Conservation (phyloP, 2,113 vertebrate species). For the Polypterus senegalus region DNA sequence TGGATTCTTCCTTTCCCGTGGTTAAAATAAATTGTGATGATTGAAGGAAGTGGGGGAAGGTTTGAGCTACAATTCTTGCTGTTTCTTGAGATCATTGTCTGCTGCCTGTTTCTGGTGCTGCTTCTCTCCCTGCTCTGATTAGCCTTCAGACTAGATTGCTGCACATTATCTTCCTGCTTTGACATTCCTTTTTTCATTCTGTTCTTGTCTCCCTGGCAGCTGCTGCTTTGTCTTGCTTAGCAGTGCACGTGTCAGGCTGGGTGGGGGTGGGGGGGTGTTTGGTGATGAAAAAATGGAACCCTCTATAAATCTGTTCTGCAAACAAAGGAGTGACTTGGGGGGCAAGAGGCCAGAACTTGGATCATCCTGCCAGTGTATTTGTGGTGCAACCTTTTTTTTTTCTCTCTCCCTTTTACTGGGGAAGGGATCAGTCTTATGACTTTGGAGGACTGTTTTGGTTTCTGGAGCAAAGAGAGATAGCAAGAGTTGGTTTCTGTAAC, state of each 20-base stretch:
- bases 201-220: conserved; percentile 39
- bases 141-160: conserved; percentile 9
- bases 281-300: too few relatives aligned
- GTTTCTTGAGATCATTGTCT: not conserved
- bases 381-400: not conserved
- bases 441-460: not conserved
- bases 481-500: too few relatives aligned
- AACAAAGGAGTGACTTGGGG: not conserved
- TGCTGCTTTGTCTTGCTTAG: conserved; percentile 38
- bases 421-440: not conserved
- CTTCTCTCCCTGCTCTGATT: not conserved
- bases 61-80: not conserved
- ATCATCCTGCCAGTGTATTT: too few relatives aligned
- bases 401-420: conserved; percentile 1
- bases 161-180: conserved; percentile 19
- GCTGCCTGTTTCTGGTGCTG: not conserved
- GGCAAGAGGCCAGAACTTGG: not conserved
- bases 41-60: not conserved
- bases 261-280: conserved; percentile 17
- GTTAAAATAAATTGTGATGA: not conserved
- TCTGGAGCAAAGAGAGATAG: too few relatives aligned
- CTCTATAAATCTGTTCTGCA: not conserved
- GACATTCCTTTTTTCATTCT: conserved; percentile 24
- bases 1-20: not conserved
- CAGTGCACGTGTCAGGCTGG: conserved; percentile 36